Conservation (phyloP, 2,888 invertebrate species). For the Creontiades dilutus region DNA sequence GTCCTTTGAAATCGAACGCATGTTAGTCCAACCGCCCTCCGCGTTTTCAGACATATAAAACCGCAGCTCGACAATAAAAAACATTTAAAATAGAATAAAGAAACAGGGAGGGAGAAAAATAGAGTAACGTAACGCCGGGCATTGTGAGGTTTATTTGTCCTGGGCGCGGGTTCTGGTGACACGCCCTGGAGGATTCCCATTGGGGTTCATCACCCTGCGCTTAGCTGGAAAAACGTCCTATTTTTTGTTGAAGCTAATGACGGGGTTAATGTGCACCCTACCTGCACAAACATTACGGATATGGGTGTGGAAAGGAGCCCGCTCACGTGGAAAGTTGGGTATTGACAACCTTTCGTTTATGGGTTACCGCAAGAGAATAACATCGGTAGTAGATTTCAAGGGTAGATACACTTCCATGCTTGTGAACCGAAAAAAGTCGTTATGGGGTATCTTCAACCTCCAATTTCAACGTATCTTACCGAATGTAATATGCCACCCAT, state of each 20-base stretch:
- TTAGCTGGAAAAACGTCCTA: not conserved
- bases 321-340: not conserved
- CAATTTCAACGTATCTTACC: no score
- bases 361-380: not conserved
- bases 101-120: not conserved
- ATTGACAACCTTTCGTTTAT: not conserved
- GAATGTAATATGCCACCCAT: no score
- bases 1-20: slow-evolving; percentile 28
- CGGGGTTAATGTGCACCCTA: not conserved
- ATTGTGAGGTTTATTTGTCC: slow-evolving; percentile 27
- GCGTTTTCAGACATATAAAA: not conserved
- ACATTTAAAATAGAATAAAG: not conserved
- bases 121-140: slow-evolving; percentile 13
- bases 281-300: slow-evolving; percentile 29
- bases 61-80: not conserved
- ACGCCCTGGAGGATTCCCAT: not conserved
- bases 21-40: slow-evolving; percentile 28
- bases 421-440: not conserved
- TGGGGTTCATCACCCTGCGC: not conserved
- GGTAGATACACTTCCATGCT: not conserved
- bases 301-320: not conserved
- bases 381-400: not conserved
- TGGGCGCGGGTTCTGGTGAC: slow-evolving; percentile 3
- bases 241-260: slow-evolving; percentile 10
- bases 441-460: no score